These are phyloP conservation scores for Bos javanicus DNA, from an alignment of 2,113 vertebrate species.

Conservation along the genomic window DNA sequence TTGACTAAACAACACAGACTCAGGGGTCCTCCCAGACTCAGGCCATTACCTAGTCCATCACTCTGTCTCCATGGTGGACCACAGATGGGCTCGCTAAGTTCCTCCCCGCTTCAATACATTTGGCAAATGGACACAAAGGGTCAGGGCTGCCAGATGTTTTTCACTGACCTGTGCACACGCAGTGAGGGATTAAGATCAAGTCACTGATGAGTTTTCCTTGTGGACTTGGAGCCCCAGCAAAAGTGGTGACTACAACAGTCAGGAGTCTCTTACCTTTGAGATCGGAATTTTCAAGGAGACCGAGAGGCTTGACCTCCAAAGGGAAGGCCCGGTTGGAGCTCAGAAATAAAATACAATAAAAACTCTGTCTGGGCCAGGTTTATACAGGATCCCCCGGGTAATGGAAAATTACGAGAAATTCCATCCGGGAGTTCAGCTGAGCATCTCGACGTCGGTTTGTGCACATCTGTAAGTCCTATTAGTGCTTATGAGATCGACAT, in stretches of 20 bases:
- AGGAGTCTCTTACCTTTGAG: not conserved
- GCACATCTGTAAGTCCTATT: conserved; percentile 53
- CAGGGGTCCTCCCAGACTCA: not conserved
- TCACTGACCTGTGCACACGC: conserved; percentile 36
- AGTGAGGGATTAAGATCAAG: conserved; percentile 5
- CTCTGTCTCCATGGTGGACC: not conserved
- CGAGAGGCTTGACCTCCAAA: not conserved
- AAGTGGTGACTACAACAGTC: not conserved
- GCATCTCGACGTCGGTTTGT: not conserved
- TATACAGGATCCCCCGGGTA: conserved; percentile 24
- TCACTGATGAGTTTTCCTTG: conserved; percentile 64
- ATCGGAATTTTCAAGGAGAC: not conserved
- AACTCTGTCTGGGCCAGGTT: conserved; percentile 39
- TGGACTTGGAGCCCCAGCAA: not conserved
- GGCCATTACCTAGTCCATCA: not conserved
- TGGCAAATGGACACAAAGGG: not conserved
- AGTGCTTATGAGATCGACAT: not conserved
- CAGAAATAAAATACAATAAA: conserved; percentile 57
- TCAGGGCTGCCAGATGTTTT: conserved; percentile 38
- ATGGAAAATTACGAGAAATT: conserved; percentile 42
- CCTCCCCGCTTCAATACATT: not conserved
- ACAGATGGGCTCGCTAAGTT: not conserved
- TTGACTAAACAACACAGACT: not conserved
- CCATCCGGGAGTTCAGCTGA: conserved; percentile 5
- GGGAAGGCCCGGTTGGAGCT: not conserved